Evolutionary conservation across 2,888 invertebrate species (phyloP).

Genomic region (Drosophila heteroneura): DNA sequence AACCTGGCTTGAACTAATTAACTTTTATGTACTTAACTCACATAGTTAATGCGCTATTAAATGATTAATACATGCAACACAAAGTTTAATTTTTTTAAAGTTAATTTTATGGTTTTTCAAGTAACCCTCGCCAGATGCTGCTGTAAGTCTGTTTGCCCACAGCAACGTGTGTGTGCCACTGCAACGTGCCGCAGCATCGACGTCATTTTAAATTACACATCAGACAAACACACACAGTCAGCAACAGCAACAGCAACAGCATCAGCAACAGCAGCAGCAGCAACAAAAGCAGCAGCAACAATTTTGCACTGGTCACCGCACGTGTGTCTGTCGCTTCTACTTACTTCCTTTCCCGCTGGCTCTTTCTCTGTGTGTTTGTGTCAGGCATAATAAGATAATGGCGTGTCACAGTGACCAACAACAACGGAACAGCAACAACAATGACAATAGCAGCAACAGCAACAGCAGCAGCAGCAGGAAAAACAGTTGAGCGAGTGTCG

Average conservation of each 20-base stretch:
- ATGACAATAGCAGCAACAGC: conserved; percentile 27
- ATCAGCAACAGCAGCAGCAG: conserved; percentile 26
- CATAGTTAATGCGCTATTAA: neutral
- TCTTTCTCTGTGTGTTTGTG: conserved; percentile 26
- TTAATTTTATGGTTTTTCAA: neutral
- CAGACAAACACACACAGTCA: conserved; percentile 43
- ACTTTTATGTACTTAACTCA: neutral
- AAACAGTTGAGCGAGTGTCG: conserved; percentile 73
- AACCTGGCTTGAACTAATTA: too few relatives aligned
- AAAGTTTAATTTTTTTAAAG: neutral
- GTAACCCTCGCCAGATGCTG: conserved; percentile 56
- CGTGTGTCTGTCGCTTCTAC: conserved; percentile 45
- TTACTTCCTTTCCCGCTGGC: conserved; percentile 13
- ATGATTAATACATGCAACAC: neutral
- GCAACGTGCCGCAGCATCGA: conserved; percentile 71
- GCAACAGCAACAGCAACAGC: conserved; percentile 37
- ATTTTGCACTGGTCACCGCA: conserved; percentile 69
- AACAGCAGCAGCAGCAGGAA: conserved; percentile 33
- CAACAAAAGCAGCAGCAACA: conserved; percentile 40
- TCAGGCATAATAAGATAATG: conserved; percentile 77
- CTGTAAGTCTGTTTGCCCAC: conserved; percentile 32
- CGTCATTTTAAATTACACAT: conserved; percentile 78
- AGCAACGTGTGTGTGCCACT: conserved; percentile 29
- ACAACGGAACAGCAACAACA: conserved; percentile 19
- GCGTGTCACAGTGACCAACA: conserved; percentile 66